These are phyloP conservation scores for Acomys russatus DNA, from an alignment of 2,797 vertebrate species.

Conservation along the genomic window DNA sequence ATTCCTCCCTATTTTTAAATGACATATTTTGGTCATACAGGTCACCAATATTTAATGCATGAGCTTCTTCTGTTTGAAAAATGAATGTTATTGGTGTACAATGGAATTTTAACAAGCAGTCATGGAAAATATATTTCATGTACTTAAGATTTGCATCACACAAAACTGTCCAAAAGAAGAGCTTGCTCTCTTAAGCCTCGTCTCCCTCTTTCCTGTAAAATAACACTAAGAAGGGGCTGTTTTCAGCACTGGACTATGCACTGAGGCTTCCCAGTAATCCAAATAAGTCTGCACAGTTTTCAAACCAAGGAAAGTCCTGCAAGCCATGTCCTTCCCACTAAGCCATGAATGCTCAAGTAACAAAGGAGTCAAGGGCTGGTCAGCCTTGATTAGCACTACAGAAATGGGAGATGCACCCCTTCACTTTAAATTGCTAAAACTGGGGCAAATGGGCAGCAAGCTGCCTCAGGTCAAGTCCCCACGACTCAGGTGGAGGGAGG, in stretches of 20 bases:
- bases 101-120: slow-evolving; percentile 51
- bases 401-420: not conserved
- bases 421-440: slow-evolving; percentile 4
- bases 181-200: slow-evolving; percentile 34
- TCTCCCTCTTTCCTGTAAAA: slow-evolving; percentile 50
- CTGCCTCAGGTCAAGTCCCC: not conserved
- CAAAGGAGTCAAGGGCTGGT: not conserved
- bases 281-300: not conserved
- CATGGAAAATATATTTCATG: slow-evolving; percentile 43
- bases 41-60: slow-evolving; percentile 47
- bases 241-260: slow-evolving; percentile 1
- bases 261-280: slow-evolving; percentile 25
- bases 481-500: not conserved
- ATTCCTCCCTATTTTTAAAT: not conserved
- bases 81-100: slow-evolving; percentile 49
- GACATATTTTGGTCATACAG: not conserved
- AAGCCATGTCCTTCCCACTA: not conserved
- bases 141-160: slow-evolving; percentile 42
- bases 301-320: not conserved
- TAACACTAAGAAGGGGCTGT: not conserved
- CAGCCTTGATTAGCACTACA: not conserved
- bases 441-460: not conserved
- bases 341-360: not conserved
- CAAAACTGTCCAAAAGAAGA: slow-evolving; percentile 15
- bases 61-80: slow-evolving; percentile 38